These are phyloP conservation scores for Forbesichthys agassizii DNA, from an alignment of 2,113 vertebrate genomes.

Conservation along the genomic window DNA sequence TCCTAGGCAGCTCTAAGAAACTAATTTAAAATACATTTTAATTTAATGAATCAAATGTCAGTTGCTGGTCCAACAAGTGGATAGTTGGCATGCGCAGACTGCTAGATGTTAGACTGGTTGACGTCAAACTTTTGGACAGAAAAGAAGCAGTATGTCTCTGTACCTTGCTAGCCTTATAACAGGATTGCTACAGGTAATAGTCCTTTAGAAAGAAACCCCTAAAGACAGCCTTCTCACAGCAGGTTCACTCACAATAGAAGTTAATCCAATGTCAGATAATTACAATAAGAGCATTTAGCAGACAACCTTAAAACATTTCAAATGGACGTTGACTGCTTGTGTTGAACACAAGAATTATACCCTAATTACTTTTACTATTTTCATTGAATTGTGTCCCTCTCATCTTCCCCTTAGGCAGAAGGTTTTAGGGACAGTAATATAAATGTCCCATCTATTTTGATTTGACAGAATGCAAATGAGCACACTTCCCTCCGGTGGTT, in stretches of 20 bases:
- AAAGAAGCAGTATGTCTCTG: no score
- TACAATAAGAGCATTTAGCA: no score
- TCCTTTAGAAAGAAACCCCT: slow-evolving; percentile 3
- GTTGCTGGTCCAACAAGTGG: no score
- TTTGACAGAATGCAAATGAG: slow-evolving; percentile 69
- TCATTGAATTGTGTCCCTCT: slow-evolving; percentile 36
- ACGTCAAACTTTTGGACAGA: no score
- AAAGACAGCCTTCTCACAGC: slow-evolving; percentile 2
- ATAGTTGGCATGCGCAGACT: no score
- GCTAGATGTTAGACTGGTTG: no score
- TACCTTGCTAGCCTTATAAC: no score
- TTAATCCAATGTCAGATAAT: not conserved
- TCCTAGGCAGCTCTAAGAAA: no score
- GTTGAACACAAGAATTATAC: slow-evolving; percentile 23
- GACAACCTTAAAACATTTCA: not conserved
- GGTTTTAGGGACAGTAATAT: slow-evolving; percentile 48
- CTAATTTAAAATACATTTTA: no score
- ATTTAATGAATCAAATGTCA: no score
- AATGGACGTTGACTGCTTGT: slow-evolving; percentile 2
- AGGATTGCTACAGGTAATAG: not conserved
- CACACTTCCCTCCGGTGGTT: slow-evolving; percentile 51
- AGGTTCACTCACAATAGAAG: not conserved
- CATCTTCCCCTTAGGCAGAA: slow-evolving; percentile 40
- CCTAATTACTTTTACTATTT: slow-evolving; percentile 16
- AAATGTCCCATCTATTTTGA: slow-evolving; percentile 52